A percentile compares a stretch with the other conserved stretches of the same genome.
Evolutionary conservation across 2,888 invertebrate species (phyloP).

Genomic region (Mechanitis messenoides): DNA sequence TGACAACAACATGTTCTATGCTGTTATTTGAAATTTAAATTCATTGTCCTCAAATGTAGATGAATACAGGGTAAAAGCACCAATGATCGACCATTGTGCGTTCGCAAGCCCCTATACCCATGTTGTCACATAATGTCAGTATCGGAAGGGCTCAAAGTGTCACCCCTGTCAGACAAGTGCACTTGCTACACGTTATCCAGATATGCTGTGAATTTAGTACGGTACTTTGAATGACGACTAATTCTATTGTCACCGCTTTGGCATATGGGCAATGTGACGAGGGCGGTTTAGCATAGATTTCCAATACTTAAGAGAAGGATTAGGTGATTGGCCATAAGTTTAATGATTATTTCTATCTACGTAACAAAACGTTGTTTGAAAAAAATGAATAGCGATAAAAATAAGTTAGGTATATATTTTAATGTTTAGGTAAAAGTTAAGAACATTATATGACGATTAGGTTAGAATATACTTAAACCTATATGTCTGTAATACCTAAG

Average conservation of each 20-base stretch:
- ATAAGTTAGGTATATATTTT: too few relatives aligned
- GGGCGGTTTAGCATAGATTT: slow-evolving; percentile 47
- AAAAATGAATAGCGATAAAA: too few relatives aligned
- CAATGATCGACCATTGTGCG: slow-evolving; percentile 65
- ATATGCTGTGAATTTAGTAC: slow-evolving; percentile 63
- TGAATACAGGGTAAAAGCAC: slow-evolving; percentile 52
- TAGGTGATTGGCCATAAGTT: slow-evolving; percentile 27
- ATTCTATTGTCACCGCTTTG: slow-evolving; percentile 69
- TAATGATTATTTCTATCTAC: slow-evolving; percentile 11
- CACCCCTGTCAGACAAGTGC: slow-evolving; percentile 66
- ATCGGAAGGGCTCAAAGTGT: slow-evolving; percentile 71
- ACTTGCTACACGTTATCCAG: slow-evolving; percentile 70
- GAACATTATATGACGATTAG: too few relatives aligned
- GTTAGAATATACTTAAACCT: too few relatives aligned
- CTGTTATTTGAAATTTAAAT: slow-evolving; percentile 28
- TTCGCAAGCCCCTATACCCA: slow-evolving; percentile 50
- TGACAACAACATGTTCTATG: not conserved
- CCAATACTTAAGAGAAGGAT: slow-evolving; percentile 35
- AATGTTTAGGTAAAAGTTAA: too few relatives aligned
- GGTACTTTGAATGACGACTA: slow-evolving; percentile 72
- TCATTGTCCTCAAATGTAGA: slow-evolving; percentile 32
- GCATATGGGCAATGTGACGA: slow-evolving; percentile 68
- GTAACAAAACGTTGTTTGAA: too few relatives aligned
- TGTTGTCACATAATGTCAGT: slow-evolving; percentile 73
- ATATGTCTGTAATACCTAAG: too few relatives aligned